Base-by-base conservation (phyloP, 2,888 invertebrate genomes). In the Thyatira batis region DNA sequence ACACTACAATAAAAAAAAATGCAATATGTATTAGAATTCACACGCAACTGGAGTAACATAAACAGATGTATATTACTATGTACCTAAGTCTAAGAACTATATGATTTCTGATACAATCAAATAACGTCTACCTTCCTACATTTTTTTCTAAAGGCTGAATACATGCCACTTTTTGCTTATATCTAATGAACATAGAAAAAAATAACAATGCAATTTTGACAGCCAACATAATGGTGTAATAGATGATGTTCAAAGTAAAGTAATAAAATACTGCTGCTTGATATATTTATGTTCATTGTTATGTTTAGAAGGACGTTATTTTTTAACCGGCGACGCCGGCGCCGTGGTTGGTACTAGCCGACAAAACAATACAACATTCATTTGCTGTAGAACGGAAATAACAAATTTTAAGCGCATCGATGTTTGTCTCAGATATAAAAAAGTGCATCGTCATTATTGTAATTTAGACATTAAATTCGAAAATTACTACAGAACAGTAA, bases 301-400 rank as follows among this genome's bases (percentile, higher is more conserved):
- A 76, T 68, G 73, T 72, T 63, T 65, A 73, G 63, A 66, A 68
- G 78, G 76, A 78, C 81, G 72, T 72, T 64, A 72, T 79, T 82
- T 82, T 80, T 79, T 39, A 78, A 74, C 78, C 68, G 58, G n/a
- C n/a, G n/a, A n/a, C n/a, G n/a, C n/a, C n/a, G n/a, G n/a, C 56
- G 60, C 61, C 60, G 53, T 58, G 61, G 64, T 66, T 66, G 57
- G 63, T 56, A 68, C 69, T 69, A 58, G 58, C 56, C 55, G 65
- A 61, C 67, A 66, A 77, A 78, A 82, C 79, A 82, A 82, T 80
- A 71, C 75, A 69, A 52, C 58, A 57, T 71, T 66, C 65, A 75
- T 75, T 69, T 69, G 66, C 69, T 63, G 61, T 48, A 46, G 69
- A 70, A 67, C 78, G 80, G 80, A 81, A 78, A 76, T 67, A 70